Evolutionary conservation across 1,140 invertebrate genomes (phyloP).

Genomic region (Rhynchophorus ferrugineus): DNA sequence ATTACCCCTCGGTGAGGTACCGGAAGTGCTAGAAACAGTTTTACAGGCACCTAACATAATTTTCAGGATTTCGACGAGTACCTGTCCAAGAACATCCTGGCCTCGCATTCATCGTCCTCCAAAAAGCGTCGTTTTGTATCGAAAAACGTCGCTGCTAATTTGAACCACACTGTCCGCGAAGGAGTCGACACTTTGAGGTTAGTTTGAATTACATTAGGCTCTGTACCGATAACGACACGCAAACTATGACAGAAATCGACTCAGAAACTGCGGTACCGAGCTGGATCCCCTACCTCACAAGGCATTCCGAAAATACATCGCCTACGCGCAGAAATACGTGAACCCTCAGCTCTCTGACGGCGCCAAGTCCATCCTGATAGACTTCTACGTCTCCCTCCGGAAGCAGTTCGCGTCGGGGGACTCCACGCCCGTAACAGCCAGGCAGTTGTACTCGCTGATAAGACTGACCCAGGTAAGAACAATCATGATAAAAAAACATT

Average conservation of each 20-base stretch:
- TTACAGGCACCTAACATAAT: no score
- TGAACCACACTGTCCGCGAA: no score
- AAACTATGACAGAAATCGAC: slow-evolving; percentile 32
- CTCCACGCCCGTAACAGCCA: slow-evolving; percentile 65
- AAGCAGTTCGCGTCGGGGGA: slow-evolving; percentile 50
- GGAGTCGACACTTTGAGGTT: no score
- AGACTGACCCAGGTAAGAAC: slow-evolving; percentile 67
- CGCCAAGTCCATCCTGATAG: slow-evolving; percentile 62
- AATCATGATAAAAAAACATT: background rate
- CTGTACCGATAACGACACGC: no score
- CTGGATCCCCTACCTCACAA: slow-evolving; percentile 66
- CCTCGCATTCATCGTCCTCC: slow-evolving; percentile 61
- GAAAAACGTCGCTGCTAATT: no score
- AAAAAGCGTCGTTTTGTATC: no score
- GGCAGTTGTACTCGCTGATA: slow-evolving; percentile 84
- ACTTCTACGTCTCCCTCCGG: slow-evolving; percentile 78
- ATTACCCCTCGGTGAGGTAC: no score
- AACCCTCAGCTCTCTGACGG: slow-evolving; percentile 66
- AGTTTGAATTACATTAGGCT: no score
- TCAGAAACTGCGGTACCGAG: slow-evolving; percentile 40
- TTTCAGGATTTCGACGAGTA: slow-evolving; percentile 59
- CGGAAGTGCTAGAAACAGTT: no score
- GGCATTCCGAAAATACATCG: slow-evolving; percentile 82
- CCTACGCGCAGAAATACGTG: slow-evolving; percentile 84
- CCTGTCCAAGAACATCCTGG: slow-evolving; percentile 76